These are phyloP conservation scores for Gonatopus flavifemur DNA, from an alignment of 1,140 invertebrate genomes.

Conservation along the genomic window DNA sequence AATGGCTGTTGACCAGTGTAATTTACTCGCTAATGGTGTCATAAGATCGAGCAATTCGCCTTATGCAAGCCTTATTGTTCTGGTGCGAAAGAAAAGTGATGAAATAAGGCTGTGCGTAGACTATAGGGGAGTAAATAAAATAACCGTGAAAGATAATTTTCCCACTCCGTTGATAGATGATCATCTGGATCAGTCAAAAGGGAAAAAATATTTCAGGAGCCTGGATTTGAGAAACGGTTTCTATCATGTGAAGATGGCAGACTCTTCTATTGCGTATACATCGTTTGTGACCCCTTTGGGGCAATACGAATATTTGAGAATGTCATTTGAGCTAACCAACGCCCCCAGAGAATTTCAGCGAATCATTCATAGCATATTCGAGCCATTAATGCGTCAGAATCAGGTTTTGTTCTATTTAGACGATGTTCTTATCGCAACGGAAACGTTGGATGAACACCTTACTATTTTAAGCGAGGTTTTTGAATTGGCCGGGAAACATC, in stretches of 20 bases:
- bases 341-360: slow-evolving; percentile 5
- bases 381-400: not conserved
- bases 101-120: too few species aligned
- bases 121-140: too few species aligned
- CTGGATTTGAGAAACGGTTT: not conserved
- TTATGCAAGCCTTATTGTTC: too few species aligned
- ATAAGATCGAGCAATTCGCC: too few species aligned
- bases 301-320: slow-evolving; percentile 2
- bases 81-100: too few species aligned
- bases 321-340: slow-evolving; percentile 6
- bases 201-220: not conserved
- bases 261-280: not conserved
- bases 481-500: not conserved
- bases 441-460: slow-evolving; percentile 9
- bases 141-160: too few species aligned
- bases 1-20: too few species aligned
- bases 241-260: not conserved
- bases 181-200: too few species aligned
- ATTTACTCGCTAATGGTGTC: too few species aligned
- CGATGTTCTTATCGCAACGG: slow-evolving; percentile 7
- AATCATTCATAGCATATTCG: not conserved
- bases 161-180: too few species aligned
- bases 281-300: too few species aligned
- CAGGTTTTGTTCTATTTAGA: slow-evolving; percentile 4
- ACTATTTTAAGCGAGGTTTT: slow-evolving; percentile 2